phyloP scores from a whole-genome alignment of 1,140 invertebrate genomes.

The Drosophila seguyi region DNA sequence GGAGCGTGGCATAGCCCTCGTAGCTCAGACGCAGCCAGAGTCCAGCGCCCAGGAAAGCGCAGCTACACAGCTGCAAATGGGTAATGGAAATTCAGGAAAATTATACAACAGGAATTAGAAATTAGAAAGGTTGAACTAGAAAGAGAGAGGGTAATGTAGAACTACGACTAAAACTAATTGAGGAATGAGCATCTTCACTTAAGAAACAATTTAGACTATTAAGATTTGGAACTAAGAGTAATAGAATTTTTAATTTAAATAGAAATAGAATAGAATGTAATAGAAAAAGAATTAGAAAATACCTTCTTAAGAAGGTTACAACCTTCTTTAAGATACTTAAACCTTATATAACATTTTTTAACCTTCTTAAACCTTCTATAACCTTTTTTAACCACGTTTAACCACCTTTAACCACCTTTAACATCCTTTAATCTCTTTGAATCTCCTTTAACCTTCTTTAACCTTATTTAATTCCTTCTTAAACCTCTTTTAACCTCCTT shows the following conservation, averaged over 20 bases:
- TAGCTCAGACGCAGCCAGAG: constrained; percentile 90
- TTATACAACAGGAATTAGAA: background rate
- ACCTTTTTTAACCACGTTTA: too few species aligned
- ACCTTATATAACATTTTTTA: too few species aligned
- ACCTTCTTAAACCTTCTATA: background rate
- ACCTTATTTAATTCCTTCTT: background rate
- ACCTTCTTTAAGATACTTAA: too few species aligned
- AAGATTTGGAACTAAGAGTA: background rate
- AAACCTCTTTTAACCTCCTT: background rate
- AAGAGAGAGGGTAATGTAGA: too few species aligned
- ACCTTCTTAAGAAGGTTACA: too few species aligned
- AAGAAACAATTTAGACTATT: background rate
- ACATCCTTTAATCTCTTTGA: too few species aligned
- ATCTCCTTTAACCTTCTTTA: too few species aligned
- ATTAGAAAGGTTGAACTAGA: constrained; percentile 3
- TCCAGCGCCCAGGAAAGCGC: constrained; percentile 90
- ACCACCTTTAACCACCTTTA: too few species aligned
- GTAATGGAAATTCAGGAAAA: background rate
- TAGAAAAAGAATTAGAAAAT: too few species aligned
- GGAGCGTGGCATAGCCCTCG: constrained; percentile 89
- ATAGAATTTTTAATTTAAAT: background rate
- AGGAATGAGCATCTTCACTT: background rate
- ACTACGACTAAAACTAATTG: constrained; percentile 13
- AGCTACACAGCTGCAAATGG: constrained; percentile 88
- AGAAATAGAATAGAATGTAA: too few species aligned